Evolutionary conservation across 1,140 invertebrate species (phyloP).

Genomic region (Lucilia sericata): DNA sequence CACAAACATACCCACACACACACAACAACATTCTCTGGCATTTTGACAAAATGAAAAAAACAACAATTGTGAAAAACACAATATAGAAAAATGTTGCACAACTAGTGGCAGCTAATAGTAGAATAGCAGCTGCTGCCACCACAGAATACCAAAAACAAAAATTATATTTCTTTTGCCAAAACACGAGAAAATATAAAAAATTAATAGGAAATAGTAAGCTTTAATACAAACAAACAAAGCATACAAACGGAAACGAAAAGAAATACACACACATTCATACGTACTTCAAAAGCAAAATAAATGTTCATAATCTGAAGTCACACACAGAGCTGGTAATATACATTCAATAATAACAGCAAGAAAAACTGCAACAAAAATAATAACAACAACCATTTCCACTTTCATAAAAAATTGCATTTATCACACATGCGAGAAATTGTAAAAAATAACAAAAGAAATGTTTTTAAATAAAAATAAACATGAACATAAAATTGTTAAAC

Average conservation of each 20-base stretch:
- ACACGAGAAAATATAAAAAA: neutral
- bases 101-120: neutral
- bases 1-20: neutral
- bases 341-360: neutral
- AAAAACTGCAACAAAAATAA: too few relatives aligned
- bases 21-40: constrained; percentile 23
- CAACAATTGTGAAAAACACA: neutral
- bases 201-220: too few relatives aligned
- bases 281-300: neutral
- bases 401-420: neutral
- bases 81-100: neutral
- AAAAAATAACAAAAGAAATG: neutral
- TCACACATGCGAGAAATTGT: neutral
- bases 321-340: neutral
- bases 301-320: neutral
- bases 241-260: too few relatives aligned
- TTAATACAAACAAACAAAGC: too few relatives aligned
- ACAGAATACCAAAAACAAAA: neutral
- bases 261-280: neutral
- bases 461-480: neutral
- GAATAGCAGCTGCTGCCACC: constrained; percentile 7
- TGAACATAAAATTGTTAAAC: neutral
- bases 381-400: neutral
- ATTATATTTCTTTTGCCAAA: constrained; percentile 2
- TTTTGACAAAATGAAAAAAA: constrained; percentile 30